Evolutionary conservation across 2,888 invertebrate species (phyloP), one percentile per base, ranked within the genome.

Genomic region (Pachliopta kotzebuea): DNA sequence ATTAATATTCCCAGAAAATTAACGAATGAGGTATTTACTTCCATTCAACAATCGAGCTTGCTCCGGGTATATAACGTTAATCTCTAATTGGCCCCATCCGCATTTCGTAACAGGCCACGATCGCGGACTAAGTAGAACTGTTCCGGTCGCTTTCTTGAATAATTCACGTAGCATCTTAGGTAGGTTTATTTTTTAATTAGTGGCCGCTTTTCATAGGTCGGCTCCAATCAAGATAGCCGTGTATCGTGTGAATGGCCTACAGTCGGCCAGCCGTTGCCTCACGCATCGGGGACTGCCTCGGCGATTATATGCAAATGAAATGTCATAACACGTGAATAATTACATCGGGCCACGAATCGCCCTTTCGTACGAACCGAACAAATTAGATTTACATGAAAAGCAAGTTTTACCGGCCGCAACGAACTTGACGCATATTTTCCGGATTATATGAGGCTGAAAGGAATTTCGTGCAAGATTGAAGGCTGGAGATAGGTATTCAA

Each of bases 321-420:
- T 90, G 91, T 91, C 91, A 91, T 91, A 91, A 91, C 89, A 90
- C 77, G 84, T 90, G 91, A 91, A 90, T 91, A 91, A 91, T 91
- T 88, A 90, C 88, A 81, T 78, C 84, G 81, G 83, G 79, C 87
- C 86, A 86, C 87, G 87, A 83, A 78, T 90, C 85, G 81, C 90
- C 89, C 90, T 89, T 89, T 89, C 83, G 84, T 81, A 81, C 82
- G 81, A 81, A 72, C 79, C 85, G 76, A 86, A 84, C 88, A 90
- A 90, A 90, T 89, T 90, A 83, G 89, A 86, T 89, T 89, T 90
- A 86, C 86, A 81, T 89, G 88, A 86, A 88, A 88, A 79, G 86
- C 83, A 77, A 86, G 84, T 88, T 88, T 86, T 81, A 77, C 77
- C 73, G 72, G 69, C 71, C 74, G 76, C 74, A 79, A 83, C 83